Conservation (phyloP, 1,140 invertebrate species). For the Triops longicaudatus region DNA sequence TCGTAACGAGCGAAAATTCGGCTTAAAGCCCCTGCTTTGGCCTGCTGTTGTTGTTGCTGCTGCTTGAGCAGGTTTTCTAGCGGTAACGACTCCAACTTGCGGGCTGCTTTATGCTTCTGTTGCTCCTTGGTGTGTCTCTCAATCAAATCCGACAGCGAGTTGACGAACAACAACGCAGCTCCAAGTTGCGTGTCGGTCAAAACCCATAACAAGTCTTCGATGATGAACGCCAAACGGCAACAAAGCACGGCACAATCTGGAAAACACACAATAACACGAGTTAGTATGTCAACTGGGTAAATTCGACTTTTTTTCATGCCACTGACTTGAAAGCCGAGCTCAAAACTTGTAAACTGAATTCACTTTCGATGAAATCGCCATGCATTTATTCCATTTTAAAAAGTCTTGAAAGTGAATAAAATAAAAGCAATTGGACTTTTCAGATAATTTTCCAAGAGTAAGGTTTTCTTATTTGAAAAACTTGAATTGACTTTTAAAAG, state of each 20-base stretch:
- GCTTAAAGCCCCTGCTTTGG: slow-evolving; percentile 44
- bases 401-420: too few relatives aligned
- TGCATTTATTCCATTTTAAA: too few relatives aligned
- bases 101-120: slow-evolving; percentile 71
- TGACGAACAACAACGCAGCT: slow-evolving; percentile 86
- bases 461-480: too few relatives aligned
- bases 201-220: slow-evolving; percentile 97
- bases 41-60: slow-evolving; percentile 53
- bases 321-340: too few relatives aligned
- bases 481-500: too few relatives aligned
- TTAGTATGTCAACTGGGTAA: too few relatives aligned
- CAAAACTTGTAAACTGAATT: too few relatives aligned
- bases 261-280: slow-evolving; percentile 34
- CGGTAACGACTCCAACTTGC: slow-evolving; percentile 77
- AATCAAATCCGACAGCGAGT: slow-evolving; percentile 77
- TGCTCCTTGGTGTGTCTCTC: slow-evolving; percentile 70
- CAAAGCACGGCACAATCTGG: slow-evolving; percentile 88
- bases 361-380: too few relatives aligned
- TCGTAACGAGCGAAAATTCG: slow-evolving; percentile 80
- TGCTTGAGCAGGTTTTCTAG: slow-evolving; percentile 60
- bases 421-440: too few relatives aligned
- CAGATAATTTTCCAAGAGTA: too few relatives aligned
- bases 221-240: slow-evolving; percentile 79
- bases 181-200: slow-evolving; percentile 92
- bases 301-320: too few relatives aligned